Conservation (phyloP, 2,113 vertebrate genomes). For the Anoura caudifer region DNA sequence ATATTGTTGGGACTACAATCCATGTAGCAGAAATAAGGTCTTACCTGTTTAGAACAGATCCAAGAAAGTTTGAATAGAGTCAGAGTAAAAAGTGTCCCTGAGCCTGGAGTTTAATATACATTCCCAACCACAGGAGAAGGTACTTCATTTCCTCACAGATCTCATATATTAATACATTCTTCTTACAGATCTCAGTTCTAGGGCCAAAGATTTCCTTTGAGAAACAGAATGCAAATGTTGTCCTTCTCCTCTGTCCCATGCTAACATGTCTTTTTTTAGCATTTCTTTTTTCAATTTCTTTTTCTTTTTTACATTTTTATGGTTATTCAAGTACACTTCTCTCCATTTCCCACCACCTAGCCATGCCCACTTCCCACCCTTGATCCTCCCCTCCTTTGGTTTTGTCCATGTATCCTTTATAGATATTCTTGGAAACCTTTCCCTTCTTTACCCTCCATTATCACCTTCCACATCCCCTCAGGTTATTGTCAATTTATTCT, state of each 20-base stretch:
- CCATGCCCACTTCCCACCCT: too few relatives aligned
- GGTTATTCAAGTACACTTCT: too few relatives aligned
- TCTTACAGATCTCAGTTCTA: not conserved
- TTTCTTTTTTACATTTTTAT: too few relatives aligned
- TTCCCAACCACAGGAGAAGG: not conserved
- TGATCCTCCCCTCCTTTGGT: too few relatives aligned
- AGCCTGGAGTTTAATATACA: not conserved
- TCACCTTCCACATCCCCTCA: too few relatives aligned
- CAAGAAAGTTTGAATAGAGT: not conserved
- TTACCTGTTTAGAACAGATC: not conserved
- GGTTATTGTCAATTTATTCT: too few relatives aligned
- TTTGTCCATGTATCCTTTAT: too few relatives aligned
- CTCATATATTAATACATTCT: not conserved
- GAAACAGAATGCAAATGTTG: not conserved
- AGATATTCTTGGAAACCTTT: too few relatives aligned
- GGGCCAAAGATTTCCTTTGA: not conserved
- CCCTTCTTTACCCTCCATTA: too few relatives aligned
- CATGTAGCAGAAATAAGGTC: not conserved
- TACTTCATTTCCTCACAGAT: not conserved
- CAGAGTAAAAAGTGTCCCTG: not conserved
- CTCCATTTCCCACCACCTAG: too few relatives aligned
- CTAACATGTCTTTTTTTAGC: not conserved
- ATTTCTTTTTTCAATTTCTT: too few relatives aligned
- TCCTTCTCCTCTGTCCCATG: not conserved
- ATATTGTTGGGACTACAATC: not conserved